Evolutionary conservation across 2,888 invertebrate genomes (phyloP).

Genomic region (Cistogaster globosa): DNA sequence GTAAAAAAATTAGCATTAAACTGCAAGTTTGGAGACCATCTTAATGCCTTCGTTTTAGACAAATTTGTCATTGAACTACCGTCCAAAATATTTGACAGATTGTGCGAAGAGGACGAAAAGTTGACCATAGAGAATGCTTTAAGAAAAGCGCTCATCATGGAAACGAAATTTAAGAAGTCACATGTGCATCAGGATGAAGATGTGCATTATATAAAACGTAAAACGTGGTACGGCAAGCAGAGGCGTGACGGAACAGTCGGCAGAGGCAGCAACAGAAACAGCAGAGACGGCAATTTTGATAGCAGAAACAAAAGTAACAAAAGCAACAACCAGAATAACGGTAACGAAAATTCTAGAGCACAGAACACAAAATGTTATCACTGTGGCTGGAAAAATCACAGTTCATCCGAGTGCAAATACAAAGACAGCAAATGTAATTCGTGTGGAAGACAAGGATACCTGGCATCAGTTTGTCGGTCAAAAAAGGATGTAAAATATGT

Average conservation of each 20-base stretch:
- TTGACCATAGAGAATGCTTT: too few relatives aligned
- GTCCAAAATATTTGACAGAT: slow-evolving; percentile 50
- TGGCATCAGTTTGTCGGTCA: not conserved
- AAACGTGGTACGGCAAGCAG: slow-evolving; percentile 13
- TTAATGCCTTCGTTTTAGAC: slow-evolving; percentile 50
- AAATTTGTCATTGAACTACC: slow-evolving; percentile 52
- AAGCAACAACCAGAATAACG: not conserved
- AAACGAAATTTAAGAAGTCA: slow-evolving; percentile 12
- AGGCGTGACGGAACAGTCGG: slow-evolving; percentile 4
- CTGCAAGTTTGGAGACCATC: slow-evolving; percentile 30
- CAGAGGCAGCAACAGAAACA: not conserved
- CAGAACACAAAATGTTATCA: slow-evolving; percentile 24
- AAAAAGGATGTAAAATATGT: slow-evolving; percentile 25
- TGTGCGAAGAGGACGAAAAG: too few relatives aligned
- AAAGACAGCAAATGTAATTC: slow-evolving; percentile 36
- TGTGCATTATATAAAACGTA: too few relatives aligned
- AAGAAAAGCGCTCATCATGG: too few relatives aligned
- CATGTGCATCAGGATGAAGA: not conserved
- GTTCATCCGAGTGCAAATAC: slow-evolving; percentile 23
- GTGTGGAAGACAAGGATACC: slow-evolving; percentile 6
- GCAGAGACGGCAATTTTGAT: not conserved
- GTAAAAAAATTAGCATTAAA: slow-evolving; percentile 50
- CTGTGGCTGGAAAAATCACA: slow-evolving; percentile 40
- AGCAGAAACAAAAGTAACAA: not conserved
- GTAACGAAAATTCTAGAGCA: not conserved